These are phyloP conservation scores for Leuctra nigra DNA, from an alignment of 2,888 invertebrate genomes.

Conservation along the genomic window DNA sequence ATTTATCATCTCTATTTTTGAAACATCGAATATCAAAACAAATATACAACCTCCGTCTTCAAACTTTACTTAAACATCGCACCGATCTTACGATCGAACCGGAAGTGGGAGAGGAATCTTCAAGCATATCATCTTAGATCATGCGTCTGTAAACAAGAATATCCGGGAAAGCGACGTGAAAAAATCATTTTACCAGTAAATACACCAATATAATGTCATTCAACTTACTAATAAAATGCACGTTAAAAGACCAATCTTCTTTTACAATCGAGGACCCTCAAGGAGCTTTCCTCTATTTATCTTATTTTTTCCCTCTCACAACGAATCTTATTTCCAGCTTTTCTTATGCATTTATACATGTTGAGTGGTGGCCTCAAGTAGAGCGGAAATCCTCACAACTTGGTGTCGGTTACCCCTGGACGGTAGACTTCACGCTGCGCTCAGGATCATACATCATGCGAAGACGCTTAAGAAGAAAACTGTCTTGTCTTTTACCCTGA, in stretches of 20 bases:
- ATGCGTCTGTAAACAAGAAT: conserved; percentile 14
- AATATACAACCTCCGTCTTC: conserved; percentile 15
- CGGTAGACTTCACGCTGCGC: conserved; percentile 3
- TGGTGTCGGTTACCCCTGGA: not conserved
- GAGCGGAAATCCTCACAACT: conserved; percentile 7
- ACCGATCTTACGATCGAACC: conserved; percentile 2
- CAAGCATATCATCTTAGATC: conserved; percentile 15
- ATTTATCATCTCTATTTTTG: conserved; percentile 19
- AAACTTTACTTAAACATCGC: conserved; percentile 8
- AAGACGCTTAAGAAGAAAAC: conserved; percentile 5
- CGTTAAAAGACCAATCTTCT: too few species aligned
- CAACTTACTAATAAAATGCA: conserved; percentile 3
- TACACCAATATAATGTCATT: conserved; percentile 5
- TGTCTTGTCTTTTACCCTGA: not conserved
- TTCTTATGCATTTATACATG: conserved; percentile 12
- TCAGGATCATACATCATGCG: conserved; percentile 4
- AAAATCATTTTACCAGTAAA: conserved; percentile 9
- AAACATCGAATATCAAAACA: conserved; percentile 19
- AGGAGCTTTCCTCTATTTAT: too few species aligned
- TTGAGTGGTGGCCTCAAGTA: not conserved
- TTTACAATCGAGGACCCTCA: too few species aligned
- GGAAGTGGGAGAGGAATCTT: conserved; percentile 7
- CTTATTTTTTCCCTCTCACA: too few species aligned
- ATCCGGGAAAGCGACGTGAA: conserved; percentile 6
- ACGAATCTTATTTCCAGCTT: not conserved